Conservation (phyloP, 2,888 invertebrate species). For the Tachina fera region DNA sequence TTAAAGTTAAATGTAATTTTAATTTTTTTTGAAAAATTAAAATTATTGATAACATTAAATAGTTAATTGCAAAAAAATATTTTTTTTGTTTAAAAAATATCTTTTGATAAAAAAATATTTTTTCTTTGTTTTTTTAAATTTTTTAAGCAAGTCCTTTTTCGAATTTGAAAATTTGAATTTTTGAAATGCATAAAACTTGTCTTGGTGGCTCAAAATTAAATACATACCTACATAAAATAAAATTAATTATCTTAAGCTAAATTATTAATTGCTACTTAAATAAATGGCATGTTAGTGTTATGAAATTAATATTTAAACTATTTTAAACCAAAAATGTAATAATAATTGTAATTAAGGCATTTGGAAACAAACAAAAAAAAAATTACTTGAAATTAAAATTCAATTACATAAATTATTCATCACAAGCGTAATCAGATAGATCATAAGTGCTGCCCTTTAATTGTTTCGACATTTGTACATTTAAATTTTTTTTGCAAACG, state of each 20-base stretch:
- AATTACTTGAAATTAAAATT: conserved; percentile 13
- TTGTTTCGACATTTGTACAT: conserved; percentile 24
- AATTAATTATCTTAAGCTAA: conserved; percentile 12
- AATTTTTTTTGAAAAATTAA: too few species aligned
- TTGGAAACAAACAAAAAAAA: conserved; percentile 3
- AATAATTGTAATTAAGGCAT: conserved; percentile 49
- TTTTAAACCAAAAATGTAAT: background rate
- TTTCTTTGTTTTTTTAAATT: background rate
- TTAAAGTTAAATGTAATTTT: too few species aligned
- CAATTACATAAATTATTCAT: background rate
- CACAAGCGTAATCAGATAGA: background rate
- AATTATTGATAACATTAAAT: background rate
- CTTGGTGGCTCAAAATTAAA: background rate
- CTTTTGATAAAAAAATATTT: too few species aligned
- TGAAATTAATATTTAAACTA: conserved; percentile 21
- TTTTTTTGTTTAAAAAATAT: background rate
- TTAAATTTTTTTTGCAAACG: conserved; percentile 14
- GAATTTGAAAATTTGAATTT: conserved; percentile 2
- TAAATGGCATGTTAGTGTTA: conserved; percentile 47
- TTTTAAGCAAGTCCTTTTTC: background rate
- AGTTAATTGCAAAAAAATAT: background rate
- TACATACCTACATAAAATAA: background rate
- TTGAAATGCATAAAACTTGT: conserved; percentile 7
- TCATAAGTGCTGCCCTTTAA: background rate
- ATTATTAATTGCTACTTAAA: conserved; percentile 17